Conservation (phyloP, 2,113 vertebrate genomes). For the Montifringilla adamsi region DNA sequence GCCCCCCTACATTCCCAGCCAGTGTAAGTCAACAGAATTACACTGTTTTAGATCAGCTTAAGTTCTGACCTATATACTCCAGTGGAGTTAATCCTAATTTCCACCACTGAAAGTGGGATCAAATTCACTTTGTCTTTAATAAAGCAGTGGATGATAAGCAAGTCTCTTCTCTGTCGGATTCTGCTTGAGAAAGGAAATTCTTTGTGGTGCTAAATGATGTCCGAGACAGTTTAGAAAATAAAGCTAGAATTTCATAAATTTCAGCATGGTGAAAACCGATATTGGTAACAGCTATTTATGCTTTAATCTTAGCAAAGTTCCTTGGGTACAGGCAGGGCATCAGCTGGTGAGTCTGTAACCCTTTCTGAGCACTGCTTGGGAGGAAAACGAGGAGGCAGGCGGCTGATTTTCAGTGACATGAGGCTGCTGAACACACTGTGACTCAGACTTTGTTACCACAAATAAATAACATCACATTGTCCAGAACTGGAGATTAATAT, state of each 20-base stretch:
- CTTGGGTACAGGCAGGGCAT: not conserved
- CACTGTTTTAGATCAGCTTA: not conserved
- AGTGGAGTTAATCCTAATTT: conserved; percentile 42
- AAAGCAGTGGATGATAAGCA: not conserved
- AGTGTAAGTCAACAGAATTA: not conserved
- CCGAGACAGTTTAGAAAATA: not conserved
- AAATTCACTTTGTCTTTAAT: conserved; percentile 24
- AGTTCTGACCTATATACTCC: conserved; percentile 31
- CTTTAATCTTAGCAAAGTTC: not conserved
- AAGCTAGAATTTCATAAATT: not conserved
- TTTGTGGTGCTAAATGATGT: not conserved
- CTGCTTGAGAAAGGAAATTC: not conserved
- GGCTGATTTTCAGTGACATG: not conserved
- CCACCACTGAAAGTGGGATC: conserved; percentile 13
- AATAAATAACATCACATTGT: conserved; percentile 73
- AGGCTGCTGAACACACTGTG: not conserved
- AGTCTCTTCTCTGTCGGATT: not conserved
- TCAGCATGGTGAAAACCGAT: not conserved
- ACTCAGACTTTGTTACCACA: not conserved
- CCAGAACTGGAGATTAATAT: conserved; percentile 85
- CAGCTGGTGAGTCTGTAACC: not conserved
- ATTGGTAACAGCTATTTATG: not conserved
- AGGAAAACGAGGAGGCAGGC: not conserved
- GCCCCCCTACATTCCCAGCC: not conserved
- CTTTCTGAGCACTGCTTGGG: not conserved